phyloP scores from a whole-genome alignment of 2,888 invertebrate genomes.

The Macrosiphum euphorbiae region DNA sequence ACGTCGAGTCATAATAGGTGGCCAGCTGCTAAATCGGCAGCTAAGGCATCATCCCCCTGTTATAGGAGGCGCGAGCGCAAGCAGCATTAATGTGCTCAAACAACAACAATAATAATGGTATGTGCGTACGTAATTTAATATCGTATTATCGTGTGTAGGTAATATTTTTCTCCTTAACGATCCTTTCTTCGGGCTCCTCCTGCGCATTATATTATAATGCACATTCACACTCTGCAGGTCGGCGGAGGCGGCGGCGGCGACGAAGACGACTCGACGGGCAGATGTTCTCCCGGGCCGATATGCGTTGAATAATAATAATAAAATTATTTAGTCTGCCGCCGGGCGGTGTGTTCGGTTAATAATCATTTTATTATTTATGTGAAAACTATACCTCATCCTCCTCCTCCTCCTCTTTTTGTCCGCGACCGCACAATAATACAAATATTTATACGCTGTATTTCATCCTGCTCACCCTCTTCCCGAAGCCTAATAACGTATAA shows the following conservation, averaged over 20 bases:
- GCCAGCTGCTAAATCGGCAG: constrained; percentile 30
- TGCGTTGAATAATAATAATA: constrained; percentile 2
- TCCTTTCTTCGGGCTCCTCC: constrained; percentile 60
- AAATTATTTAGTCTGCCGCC: background rate
- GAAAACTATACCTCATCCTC: constrained; percentile 36
- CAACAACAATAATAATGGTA: background rate
- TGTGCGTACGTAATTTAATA: constrained; percentile 43
- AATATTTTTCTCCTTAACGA: constrained; percentile 57
- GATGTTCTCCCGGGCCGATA: constrained; percentile 36
- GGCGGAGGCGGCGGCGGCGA: background rate
- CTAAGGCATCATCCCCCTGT: no score
- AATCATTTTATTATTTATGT: constrained; percentile 59
- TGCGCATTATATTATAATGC: background rate
- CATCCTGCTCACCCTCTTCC: background rate
- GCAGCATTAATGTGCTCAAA: background rate
- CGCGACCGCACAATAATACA: constrained; percentile 45
- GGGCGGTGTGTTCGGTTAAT: constrained; percentile 40
- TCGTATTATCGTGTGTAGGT: background rate
- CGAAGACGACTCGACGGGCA: constrained; percentile 13
- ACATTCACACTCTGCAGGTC: constrained; percentile 26
- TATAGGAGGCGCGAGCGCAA: background rate
- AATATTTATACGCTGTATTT: constrained; percentile 47
- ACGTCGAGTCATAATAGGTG: background rate
- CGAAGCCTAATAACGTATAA: background rate
- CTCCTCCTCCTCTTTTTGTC: constrained; percentile 20